Evolutionary conservation across 2,797 vertebrate species (phyloP).

Genomic region (Betta splendens): DNA sequence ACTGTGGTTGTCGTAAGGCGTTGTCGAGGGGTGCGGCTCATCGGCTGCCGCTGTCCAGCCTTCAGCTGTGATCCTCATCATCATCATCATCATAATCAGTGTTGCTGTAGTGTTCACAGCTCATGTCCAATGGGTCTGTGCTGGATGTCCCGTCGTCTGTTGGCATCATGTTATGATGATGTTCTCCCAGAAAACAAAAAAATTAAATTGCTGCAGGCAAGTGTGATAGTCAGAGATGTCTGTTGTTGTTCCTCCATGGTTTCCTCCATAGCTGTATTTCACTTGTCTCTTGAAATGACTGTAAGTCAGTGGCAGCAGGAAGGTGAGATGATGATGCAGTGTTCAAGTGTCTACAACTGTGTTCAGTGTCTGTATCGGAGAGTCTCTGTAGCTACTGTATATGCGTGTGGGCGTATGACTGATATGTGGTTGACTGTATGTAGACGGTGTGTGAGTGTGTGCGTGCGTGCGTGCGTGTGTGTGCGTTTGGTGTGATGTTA

Average conservation of each 20-base stretch:
- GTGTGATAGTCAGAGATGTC: slow-evolving; percentile 53
- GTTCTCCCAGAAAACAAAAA: slow-evolving; percentile 29
- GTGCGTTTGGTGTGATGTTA: slow-evolving; percentile 73
- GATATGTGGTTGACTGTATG: slow-evolving; percentile 12
- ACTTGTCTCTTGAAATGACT: slow-evolving; percentile 53
- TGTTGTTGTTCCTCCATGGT: slow-evolving; percentile 38
- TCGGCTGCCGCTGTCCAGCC: slow-evolving; percentile 54
- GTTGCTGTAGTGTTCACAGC: slow-evolving; percentile 49
- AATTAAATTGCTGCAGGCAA: slow-evolving; percentile 56
- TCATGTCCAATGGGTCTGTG: slow-evolving; percentile 82
- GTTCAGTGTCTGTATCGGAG: slow-evolving; percentile 24
- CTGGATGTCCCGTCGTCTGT: slow-evolving; percentile 85
- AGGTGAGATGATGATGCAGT: slow-evolving; percentile 58
- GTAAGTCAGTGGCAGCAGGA: slow-evolving; percentile 67
- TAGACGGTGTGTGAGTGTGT: slow-evolving; percentile 3
- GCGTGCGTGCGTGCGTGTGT: slow-evolving; percentile 8
- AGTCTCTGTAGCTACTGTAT: slow-evolving; percentile 30
- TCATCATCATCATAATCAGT: slow-evolving; percentile 61
- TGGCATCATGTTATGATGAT: slow-evolving; percentile 49
- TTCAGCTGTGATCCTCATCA: slow-evolving; percentile 59
- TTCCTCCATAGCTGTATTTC: slow-evolving; percentile 48
- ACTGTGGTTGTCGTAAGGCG: slow-evolving; percentile 72
- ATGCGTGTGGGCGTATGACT: not conserved
- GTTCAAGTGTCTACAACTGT: slow-evolving; percentile 63
- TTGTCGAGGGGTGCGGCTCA: slow-evolving; percentile 61